Evolutionary conservation across 2,113 vertebrate genomes (phyloP), one percentile per base, ranked within the genome.

Genomic region (Amphilophus citrinellus): DNA sequence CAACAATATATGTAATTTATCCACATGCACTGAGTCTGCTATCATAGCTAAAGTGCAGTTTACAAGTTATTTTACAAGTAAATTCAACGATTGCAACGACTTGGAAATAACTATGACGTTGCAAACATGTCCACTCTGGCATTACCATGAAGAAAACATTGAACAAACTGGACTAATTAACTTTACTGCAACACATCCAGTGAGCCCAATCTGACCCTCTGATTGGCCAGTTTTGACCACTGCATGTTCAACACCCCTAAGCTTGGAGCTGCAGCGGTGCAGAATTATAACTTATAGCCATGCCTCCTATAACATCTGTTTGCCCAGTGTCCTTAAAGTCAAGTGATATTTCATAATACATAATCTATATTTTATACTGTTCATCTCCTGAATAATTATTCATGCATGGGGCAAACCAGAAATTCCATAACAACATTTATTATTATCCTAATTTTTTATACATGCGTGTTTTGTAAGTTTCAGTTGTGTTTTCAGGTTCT

Each of bases 401-500:
- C 3, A 42, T 42, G 10, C 39, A 42, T 42, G 10, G 6, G 39
- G 2, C 10, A 42, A 42, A 42, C 39, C 10, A 11, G 11, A 11
- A 42, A 42, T 42, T 11, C 39, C 39, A 11, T 11, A 11, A 42
- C 7, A 37, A 39, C 37, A 39, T 39, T 39, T 39, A 35, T 39
- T 10, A 39, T 39, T 35, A 35, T 7, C 35, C 35, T 35, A 39
- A 39, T 39, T 39, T 39, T 35, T 35, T 1, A 35, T 37, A 37
- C 7, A 37, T 37, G 35, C 7, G 10, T 6, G 27, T 73, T 39
- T 24, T 50, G 27, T 56, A 15, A 2, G 3, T 47, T 57, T 56
- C 10, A 32, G 37, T 39, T 20, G 58, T 63, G 63, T 57, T 56
- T 73, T n/a, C 17, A 99, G 98, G 96, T 96, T 27, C 96, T 99